A percentile compares a stretch with the other conserved stretches of the same genome.
These are phyloP conservation scores for Actinia equina DNA, from an alignment of 64 coral and sea anemone species.

Conservation along the genomic window DNA sequence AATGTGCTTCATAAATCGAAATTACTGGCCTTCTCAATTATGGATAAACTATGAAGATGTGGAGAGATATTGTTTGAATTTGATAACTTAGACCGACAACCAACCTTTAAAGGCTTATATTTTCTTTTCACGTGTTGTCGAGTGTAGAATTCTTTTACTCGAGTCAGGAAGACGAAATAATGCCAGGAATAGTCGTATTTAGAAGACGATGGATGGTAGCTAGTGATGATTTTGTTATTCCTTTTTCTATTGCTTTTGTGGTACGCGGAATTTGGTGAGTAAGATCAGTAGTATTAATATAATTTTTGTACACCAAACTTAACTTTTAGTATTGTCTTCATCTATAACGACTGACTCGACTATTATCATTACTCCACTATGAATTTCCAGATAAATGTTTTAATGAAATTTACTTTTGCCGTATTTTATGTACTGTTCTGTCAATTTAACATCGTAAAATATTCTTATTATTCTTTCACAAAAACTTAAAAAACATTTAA, in stretches of 20 bases:
- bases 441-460: neutral
- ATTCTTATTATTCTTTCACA: too few relatives aligned
- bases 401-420: neutral
- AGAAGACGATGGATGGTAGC: slow-evolving; percentile 95
- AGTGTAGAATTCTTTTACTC: slow-evolving; percentile 5
- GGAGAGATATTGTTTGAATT: neutral
- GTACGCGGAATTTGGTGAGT: slow-evolving; percentile 92
- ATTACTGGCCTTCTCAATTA: slow-evolving; percentile 10
- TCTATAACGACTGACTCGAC: neutral
- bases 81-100: neutral
- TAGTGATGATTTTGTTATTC: slow-evolving; percentile 99
- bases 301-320: neutral
- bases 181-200: slow-evolving; percentile 99
- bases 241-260: slow-evolving; percentile 92
- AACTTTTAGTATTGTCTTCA: neutral
- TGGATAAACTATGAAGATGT: slow-evolving; percentile 7
- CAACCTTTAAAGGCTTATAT: neutral
- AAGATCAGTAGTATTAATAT: neutral
- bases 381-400: neutral
- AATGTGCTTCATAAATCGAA: neutral
- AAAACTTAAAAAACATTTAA: too few relatives aligned
- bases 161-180: slow-evolving; percentile 8
- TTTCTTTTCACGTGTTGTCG: neutral
- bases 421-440: neutral
- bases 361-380: neutral